Conservation (phyloP, 1,140 invertebrate genomes). For the Homarus americanus region DNA sequence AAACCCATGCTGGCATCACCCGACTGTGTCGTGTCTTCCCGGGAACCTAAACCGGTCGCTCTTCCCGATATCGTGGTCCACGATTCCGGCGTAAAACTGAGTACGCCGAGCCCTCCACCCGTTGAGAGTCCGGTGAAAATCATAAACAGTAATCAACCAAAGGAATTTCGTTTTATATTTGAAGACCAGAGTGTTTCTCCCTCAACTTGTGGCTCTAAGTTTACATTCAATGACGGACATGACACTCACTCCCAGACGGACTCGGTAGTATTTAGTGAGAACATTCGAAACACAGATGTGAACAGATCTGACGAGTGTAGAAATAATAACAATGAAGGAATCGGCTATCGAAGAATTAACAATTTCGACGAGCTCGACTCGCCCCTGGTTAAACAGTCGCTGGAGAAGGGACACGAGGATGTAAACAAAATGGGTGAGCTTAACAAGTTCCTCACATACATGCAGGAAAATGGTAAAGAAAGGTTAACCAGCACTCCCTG, state of each 20-base stretch:
- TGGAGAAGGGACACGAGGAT: not conserved
- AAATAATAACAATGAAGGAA: conserved; percentile 1
- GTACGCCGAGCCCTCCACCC: conserved; percentile 39
- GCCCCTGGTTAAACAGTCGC: not conserved
- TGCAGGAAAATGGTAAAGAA: conserved; percentile 28
- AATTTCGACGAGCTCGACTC: not conserved
- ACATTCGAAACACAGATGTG: conserved; percentile 38
- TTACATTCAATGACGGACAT: not conserved
- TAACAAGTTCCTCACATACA: conserved; percentile 34
- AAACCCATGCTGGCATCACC: conserved; percentile 56
- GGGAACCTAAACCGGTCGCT: conserved; percentile 55
- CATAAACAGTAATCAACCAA: conserved; percentile 43
- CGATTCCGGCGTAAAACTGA: conserved; percentile 39
- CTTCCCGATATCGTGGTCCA: conserved; percentile 71
- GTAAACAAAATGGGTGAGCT: conserved; percentile 18
- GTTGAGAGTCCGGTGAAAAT: conserved; percentile 27
- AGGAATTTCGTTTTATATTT: conserved; percentile 61
- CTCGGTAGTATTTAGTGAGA: conserved; percentile 56
- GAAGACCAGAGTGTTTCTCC: not conserved
- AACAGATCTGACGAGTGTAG: not conserved
- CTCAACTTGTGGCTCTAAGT: not conserved
- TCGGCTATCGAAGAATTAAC: not conserved
- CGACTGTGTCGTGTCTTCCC: conserved; percentile 70
- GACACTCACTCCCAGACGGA: not conserved
- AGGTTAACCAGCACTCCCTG: conserved; percentile 58